Conservation (phyloP, 64 coral and sea anemone species). For the Pocillopora damicornis region DNA sequence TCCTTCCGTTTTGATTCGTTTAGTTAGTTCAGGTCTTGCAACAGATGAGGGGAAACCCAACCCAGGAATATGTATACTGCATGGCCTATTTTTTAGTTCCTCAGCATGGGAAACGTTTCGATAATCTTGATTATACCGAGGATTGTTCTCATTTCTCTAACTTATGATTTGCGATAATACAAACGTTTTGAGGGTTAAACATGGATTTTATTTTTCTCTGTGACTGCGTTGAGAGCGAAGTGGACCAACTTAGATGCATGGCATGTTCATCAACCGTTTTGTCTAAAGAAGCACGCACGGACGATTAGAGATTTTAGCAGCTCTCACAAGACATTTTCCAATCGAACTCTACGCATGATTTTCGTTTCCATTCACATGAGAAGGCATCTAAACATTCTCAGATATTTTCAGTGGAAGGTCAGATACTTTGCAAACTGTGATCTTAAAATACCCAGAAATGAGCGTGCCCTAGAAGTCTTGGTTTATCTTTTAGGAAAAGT, state of each 20-base stretch:
- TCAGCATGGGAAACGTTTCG: no score
- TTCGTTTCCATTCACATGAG: not conserved
- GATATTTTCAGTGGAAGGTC: not conserved
- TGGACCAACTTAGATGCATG: no score
- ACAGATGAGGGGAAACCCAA: not conserved
- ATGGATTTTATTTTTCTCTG: no score
- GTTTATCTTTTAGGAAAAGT: not conserved
- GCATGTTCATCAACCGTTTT: no score
- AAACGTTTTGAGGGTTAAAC: no score
- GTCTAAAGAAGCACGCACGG: no score
- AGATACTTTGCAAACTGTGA: not conserved
- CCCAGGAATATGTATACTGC: not conserved
- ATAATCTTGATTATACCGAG: no score
- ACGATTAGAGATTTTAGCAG: no score
- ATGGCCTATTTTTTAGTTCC: not conserved
- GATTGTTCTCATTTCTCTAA: no score
- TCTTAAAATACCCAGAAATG: not conserved
- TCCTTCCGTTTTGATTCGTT: not conserved
- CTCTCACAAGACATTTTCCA: not conserved
- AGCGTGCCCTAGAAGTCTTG: not conserved
- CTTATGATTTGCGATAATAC: no score
- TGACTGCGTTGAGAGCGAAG: no score
- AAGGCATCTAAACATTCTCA: constrained; percentile 13
- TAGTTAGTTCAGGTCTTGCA: not conserved
- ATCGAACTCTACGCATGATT: not conserved